Evolutionary conservation across 2,797 vertebrate genomes (phyloP).

Genomic region (Cossypha caffra): DNA sequence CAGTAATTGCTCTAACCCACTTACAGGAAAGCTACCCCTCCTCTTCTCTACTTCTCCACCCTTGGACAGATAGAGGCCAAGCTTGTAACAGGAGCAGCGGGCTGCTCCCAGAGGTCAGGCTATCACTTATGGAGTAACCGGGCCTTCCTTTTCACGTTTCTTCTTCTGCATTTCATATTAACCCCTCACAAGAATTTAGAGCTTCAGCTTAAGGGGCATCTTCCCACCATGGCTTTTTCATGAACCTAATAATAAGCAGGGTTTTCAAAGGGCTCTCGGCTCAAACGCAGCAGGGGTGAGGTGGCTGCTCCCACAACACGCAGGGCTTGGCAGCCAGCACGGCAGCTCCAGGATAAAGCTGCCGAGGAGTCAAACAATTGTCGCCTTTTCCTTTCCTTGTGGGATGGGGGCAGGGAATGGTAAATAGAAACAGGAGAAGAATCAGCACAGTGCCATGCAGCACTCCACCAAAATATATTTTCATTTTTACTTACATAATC

Average conservation of each 20-base stretch:
- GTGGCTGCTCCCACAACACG: not conserved
- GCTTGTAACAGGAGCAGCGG: not conserved
- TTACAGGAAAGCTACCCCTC: conserved; percentile 58
- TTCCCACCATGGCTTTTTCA: not conserved
- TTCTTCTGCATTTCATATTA: not conserved
- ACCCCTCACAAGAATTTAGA: not conserved
- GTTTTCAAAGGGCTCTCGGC: not conserved
- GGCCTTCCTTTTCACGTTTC: not conserved
- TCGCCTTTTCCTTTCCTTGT: not conserved
- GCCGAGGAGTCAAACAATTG: not conserved
- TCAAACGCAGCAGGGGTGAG: not conserved
- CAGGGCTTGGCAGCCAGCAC: not conserved
- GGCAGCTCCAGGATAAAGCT: not conserved
- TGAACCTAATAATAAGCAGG: not conserved
- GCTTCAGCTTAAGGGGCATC: not conserved
- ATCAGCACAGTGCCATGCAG: conserved; percentile 38
- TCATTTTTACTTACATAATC: conserved; percentile 66
- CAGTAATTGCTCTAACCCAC: conserved; percentile 63
- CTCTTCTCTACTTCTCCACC: conserved; percentile 20
- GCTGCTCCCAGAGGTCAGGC: not conserved
- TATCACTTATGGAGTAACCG: not conserved
- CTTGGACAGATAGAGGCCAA: not conserved
- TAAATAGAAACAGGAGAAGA: conserved; percentile 1
- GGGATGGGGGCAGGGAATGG: not conserved
- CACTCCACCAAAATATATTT: conserved; percentile 66